Percentiles rank a stretch among this genome's conserved stretches.
Conservation (phyloP, 2,797 vertebrate genomes). For the Manis pentadactyla region DNA sequence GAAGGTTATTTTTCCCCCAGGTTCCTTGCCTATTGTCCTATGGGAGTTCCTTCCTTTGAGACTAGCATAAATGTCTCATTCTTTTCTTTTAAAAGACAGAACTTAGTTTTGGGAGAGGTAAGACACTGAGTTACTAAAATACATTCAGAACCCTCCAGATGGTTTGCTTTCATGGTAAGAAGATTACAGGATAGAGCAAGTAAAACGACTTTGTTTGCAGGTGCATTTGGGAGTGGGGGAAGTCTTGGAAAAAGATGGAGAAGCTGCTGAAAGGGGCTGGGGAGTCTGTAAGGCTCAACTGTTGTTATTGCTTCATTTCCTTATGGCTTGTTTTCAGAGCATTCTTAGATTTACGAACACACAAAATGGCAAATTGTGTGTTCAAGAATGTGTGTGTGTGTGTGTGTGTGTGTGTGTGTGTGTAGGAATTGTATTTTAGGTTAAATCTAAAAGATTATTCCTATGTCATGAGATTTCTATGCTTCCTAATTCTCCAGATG, state of each 20-base stretch:
- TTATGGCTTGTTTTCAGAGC: neutral
- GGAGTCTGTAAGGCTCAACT: neutral
- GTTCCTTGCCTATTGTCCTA: neutral
- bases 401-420: neutral
- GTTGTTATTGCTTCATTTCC: neutral
- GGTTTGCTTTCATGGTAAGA: neutral
- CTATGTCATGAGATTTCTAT: neutral
- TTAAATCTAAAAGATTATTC: conserved; percentile 41
- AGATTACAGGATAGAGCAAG: neutral
- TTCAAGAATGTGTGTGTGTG: neutral
- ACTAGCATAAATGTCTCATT: neutral
- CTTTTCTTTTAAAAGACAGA: conserved; percentile 10
- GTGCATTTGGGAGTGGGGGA: neutral
- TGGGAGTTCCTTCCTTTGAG: neutral
- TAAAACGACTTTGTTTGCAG: neutral
- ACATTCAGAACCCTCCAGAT: neutral
- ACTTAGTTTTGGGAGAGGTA: neutral
- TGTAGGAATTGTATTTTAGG: neutral
- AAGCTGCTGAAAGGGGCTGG: neutral
- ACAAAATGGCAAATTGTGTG: neutral
- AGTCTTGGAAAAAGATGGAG: neutral
- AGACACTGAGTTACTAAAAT: neutral
- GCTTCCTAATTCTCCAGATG: neutral
- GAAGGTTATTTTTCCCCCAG: neutral
- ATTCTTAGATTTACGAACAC: neutral